These are phyloP conservation scores for Trachelus stipa DNA, from an alignment of 2,888 invertebrate species.

Conservation along the genomic window DNA sequence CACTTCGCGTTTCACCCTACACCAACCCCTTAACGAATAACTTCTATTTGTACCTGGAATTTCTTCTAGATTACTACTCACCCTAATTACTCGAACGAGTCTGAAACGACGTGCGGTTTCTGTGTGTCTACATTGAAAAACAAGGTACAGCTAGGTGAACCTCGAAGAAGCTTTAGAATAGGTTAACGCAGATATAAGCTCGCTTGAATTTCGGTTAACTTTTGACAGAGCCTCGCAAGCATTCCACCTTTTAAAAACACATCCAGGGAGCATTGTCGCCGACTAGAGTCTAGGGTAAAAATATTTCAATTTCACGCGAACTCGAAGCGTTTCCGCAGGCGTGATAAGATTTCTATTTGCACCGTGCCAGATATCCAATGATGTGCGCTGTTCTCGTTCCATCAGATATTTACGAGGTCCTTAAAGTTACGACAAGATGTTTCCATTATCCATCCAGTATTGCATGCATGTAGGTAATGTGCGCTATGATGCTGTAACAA, in stretches of 20 bases:
- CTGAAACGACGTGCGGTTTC: not conserved
- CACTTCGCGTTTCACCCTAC: not conserved
- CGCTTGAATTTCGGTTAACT: not conserved
- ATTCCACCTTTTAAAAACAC: not conserved
- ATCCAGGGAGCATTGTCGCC: not conserved
- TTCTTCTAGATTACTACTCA: constrained; percentile 12
- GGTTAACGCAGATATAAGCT: not conserved
- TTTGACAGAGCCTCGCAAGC: not conserved
- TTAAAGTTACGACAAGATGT: constrained; percentile 43
- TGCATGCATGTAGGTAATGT: not conserved
- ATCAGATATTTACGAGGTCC: constrained; percentile 41
- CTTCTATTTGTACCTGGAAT: constrained; percentile 4
- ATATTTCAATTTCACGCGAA: not conserved
- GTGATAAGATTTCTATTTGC: not conserved
- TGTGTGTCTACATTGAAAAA: not conserved
- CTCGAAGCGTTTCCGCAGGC: not conserved
- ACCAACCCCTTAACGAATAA: not conserved
- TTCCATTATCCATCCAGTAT: constrained; percentile 13
- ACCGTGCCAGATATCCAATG: constrained; percentile 1
- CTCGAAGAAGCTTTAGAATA: not conserved
- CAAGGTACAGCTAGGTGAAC: not conserved
- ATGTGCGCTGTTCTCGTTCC: not conserved
- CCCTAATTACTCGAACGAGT: constrained; percentile 11
- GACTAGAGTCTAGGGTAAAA: not conserved
- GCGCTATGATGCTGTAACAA: not conserved